Evolutionary conservation across 2,113 vertebrate genomes (phyloP).

Genomic region (Asarcornis scutulata): DNA sequence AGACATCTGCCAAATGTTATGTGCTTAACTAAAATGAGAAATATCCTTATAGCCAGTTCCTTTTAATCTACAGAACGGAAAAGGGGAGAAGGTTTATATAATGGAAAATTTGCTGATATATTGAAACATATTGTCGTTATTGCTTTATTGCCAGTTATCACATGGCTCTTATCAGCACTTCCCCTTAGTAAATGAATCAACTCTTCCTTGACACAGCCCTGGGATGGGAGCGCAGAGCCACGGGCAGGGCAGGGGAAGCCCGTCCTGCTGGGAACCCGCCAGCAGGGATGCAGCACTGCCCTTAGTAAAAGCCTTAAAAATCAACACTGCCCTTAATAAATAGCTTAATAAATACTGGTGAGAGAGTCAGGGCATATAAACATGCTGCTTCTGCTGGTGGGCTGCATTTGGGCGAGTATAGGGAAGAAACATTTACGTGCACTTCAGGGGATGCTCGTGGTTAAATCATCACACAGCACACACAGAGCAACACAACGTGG

Average conservation of each 20-base stretch:
- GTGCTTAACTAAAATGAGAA: not conserved
- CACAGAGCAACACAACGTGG: not conserved
- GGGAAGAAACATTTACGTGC: not conserved
- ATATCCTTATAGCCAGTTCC: not conserved
- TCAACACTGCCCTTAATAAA: not conserved
- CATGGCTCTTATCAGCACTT: conserved; percentile 31
- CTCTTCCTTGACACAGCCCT: not conserved
- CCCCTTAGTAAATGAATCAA: conserved; percentile 28
- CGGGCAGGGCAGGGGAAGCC: not conserved
- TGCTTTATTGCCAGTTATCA: conserved; percentile 2
- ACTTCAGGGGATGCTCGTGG: not conserved
- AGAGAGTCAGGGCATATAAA: not conserved
- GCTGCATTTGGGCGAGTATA: not conserved
- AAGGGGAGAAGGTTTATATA: not conserved
- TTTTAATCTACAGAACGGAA: not conserved
- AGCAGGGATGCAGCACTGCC: not conserved
- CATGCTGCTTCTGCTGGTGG: not conserved
- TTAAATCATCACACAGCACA: not conserved
- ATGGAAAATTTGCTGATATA: not conserved
- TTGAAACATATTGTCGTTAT: conserved; percentile 23
- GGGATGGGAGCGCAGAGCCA: not conserved
- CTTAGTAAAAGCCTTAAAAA: not conserved
- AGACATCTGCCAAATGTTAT: not conserved
- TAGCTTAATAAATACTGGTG: not conserved
- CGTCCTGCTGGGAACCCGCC: not conserved